Conservation (phyloP, 2,888 invertebrate species). For the Julus scanicus region DNA sequence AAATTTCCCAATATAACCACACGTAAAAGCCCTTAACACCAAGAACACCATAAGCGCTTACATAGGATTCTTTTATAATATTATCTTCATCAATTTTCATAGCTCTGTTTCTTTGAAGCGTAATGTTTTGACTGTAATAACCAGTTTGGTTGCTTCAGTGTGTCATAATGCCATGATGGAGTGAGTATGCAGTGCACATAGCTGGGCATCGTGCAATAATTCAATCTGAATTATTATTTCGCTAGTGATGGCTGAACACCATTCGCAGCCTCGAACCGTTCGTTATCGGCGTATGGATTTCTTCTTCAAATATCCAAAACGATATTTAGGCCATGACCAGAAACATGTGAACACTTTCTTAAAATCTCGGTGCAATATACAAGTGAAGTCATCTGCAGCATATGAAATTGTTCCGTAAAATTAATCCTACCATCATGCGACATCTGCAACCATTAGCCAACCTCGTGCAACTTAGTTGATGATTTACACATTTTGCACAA, state of each 20-base stretch:
- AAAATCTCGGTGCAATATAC: background rate
- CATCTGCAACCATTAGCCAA: too few relatives aligned
- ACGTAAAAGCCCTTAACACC: background rate
- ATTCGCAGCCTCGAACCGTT: background rate
- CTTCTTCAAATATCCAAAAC: background rate
- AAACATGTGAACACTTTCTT: background rate
- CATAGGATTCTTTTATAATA: background rate
- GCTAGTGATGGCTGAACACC: background rate
- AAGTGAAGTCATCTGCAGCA: too few relatives aligned
- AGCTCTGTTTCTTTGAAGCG: slow-evolving; percentile 7
- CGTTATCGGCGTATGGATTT: slow-evolving; percentile 4
- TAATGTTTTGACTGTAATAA: slow-evolving; percentile 39
- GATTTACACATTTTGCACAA: too few relatives aligned
- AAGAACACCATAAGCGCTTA: background rate
- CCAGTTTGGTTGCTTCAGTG: slow-evolving; percentile 17
- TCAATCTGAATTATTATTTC: slow-evolving; percentile 23
- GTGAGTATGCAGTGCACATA: slow-evolving; percentile 10
- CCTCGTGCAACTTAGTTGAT: too few relatives aligned
- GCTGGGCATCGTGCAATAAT: background rate
- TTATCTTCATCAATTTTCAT: slow-evolving; percentile 30
- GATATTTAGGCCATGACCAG: background rate
- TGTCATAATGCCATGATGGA: slow-evolving; percentile 29
- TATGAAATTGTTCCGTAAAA: too few relatives aligned
- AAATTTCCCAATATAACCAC: background rate
- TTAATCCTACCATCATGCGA: too few relatives aligned